Base-by-base conservation (phyloP, 2,113 vertebrate genomes). In the Amblyopsis rosae region DNA sequence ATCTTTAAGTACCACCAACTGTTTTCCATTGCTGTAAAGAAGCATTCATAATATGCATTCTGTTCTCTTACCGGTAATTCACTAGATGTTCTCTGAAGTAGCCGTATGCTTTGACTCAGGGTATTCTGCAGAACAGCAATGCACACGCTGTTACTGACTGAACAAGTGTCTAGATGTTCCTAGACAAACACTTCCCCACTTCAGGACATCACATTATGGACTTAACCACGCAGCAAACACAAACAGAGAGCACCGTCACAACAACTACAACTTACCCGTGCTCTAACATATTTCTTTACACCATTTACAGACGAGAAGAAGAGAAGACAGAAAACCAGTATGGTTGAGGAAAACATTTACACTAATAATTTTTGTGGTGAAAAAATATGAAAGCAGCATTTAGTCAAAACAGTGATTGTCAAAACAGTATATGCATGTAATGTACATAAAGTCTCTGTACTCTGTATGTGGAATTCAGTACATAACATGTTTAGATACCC, bases 221-320 rank as follows among this genome's bases (percentile, higher is more conserved):
- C 65, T 41, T 71, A 60, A 55, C 12, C 4, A 17, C 75, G 56
- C 9, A 3, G 41, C 58, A 72, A 69, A 80, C 48, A 58, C n/a
- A 26, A 35, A 69, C 70, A 65, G 45, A 62, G 8, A 65, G 51
- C 54, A 63, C 53, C 6, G 48, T 60, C 54, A 73, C 19, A 19
- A 51, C 67, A 3, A 77, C 80, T 59, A 64, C 50, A 41, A 71
- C 94, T 94, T 93, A 94, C 94, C 94, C 93, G 92, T 48, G 92
- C 94, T 90, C 89, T 92, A 90, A 94, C 90, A 80, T 93, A 95
- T 94, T 95, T 96, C 95, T 93, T 88, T 93, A 92, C 90, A 89
- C 83, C 92, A 90, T 88, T 90, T 73, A 79, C 15, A 55, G 9
- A n/a, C 59, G 70, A 16, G 59, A 64, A 51, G n/a, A 66, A 66